A percentile compares a stretch with the other conserved stretches of the same genome.
Conservation (phyloP, 2,888 invertebrate species). For the Caenorhabditis wallacei region DNA sequence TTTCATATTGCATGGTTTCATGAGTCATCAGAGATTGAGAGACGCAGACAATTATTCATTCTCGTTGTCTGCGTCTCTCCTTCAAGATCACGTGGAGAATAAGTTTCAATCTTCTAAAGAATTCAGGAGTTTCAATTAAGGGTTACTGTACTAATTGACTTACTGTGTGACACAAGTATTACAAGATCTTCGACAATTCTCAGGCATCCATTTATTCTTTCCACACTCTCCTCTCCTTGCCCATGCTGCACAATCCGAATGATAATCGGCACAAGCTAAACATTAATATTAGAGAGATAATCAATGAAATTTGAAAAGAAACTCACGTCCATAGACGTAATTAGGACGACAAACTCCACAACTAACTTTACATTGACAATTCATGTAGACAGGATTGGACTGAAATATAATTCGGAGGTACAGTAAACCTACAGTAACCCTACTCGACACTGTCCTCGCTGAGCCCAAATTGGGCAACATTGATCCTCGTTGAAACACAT, state of each 20-base stretch:
- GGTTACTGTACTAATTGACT: too few relatives aligned
- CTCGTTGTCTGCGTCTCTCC: too few relatives aligned
- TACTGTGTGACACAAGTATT: slow-evolving; percentile 65
- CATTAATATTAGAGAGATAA: neutral
- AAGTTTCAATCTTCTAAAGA: too few relatives aligned
- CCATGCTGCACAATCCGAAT: slow-evolving; percentile 72
- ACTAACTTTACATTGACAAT: slow-evolving; percentile 76
- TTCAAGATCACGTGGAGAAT: too few relatives aligned
- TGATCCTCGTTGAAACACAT: slow-evolving; percentile 80
- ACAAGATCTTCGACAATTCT: slow-evolving; percentile 71
- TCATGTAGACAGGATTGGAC: slow-evolving; percentile 74
- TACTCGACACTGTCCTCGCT: slow-evolving; percentile 70
- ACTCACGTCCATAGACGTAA: slow-evolving; percentile 74
- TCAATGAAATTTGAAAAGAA: neutral
- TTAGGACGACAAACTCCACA: slow-evolving; percentile 76
- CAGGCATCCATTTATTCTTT: slow-evolving; percentile 74
- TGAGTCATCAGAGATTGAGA: too few relatives aligned
- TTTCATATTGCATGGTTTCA: too few relatives aligned
- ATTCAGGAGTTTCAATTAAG: too few relatives aligned
- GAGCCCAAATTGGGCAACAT: slow-evolving; percentile 78
- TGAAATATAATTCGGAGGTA: slow-evolving; percentile 17
- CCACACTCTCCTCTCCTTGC: slow-evolving; percentile 71
- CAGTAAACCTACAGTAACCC: neutral
- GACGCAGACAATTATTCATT: too few relatives aligned
- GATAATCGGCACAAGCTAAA: slow-evolving; percentile 73